Evolutionary conservation across 1,140 invertebrate species (phyloP), one percentile per base, ranked within the genome.

Genomic region (Condylostylus longicornis): DNA sequence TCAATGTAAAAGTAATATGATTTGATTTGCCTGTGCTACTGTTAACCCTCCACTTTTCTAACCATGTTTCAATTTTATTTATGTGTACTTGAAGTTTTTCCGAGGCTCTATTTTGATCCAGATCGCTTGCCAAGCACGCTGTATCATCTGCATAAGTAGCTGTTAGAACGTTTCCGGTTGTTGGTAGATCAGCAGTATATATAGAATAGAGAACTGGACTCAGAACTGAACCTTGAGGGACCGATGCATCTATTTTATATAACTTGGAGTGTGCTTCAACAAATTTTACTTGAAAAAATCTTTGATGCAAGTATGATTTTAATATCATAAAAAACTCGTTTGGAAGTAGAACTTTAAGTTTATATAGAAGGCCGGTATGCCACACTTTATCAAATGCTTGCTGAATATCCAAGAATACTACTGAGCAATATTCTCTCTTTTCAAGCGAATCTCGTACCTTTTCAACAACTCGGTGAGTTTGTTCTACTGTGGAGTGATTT

Each of bases 361-460:
- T 60, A 14, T 35, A 50, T 14, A 49, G 14, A 1, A 50, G 28
- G 13, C 50, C 54, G 14, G 45, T 30, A 18, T 58, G 49, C 54
- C 54, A 55, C 0, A 56, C 46, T 33, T 43, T 48, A 30, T 54
- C 48, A 18, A 51, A 56, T 2, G 51, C 50, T 37, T 53, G 49
- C 8, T 39, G 31, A 9, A 55, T 43, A 22, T 53, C 51, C 5
- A 55, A 34, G 31, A 53, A 54, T 0, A 28, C 42, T 18, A 45
- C 38, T 2, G 48, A 47, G 35, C 49, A 55, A 23, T 46, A 45
- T 40, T 43, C 37, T 18, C 47, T 54, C 20, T 42, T 27, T 38
- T 49, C 45, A 0, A 54, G 29, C 9, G 30, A 10, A 36, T 45
- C 25, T 7, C 34, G 40, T 14, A 52, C 45, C 2, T 10, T 25